Evolutionary conservation across 30 jellyfish, hydroid and myxozoan species (phyloP).

Genomic region (Turritopsis dohrnii): DNA sequence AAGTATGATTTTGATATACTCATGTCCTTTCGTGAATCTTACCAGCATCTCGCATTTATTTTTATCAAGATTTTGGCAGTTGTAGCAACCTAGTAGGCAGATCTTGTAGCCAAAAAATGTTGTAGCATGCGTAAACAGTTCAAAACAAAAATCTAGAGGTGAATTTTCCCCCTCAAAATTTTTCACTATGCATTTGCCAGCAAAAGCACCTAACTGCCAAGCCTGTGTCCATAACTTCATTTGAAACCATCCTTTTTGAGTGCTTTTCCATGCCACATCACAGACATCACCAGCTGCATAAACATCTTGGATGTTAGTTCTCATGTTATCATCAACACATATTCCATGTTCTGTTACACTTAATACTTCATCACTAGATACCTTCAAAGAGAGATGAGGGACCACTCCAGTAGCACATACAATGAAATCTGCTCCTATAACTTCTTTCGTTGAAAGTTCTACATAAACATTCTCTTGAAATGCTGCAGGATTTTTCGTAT

Average conservation of each 20-base stretch:
- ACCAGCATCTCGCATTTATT: constrained; percentile 50
- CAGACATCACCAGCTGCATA: constrained; percentile 95
- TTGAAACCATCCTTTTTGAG: constrained; percentile 75
- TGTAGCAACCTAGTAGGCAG: constrained; percentile 69
- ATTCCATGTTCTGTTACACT: constrained; percentile 53
- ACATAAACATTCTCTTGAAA: constrained; percentile 36
- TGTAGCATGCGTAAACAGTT: constrained; percentile 86
- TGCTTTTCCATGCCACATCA: constrained; percentile 45
- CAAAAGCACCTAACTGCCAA: constrained; percentile 75
- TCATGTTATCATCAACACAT: constrained; percentile 72
- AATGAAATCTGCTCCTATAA: constrained; percentile 63
- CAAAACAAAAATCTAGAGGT: constrained; percentile 80
- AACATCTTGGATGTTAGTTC: constrained; percentile 57
- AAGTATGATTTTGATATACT: constrained; percentile 68
- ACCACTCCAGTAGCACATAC: constrained; percentile 81
- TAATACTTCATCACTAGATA: constrained; percentile 14
- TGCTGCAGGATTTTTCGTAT: neutral
- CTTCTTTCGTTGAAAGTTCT: constrained; percentile 52
- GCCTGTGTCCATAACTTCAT: constrained; percentile 99
- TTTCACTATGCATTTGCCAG: constrained; percentile 71
- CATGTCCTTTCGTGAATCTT: constrained; percentile 67
- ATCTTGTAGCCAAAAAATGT: constrained; percentile 84
- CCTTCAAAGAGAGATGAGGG: constrained; percentile 40
- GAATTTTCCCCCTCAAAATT: constrained; percentile 32
- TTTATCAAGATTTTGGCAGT: constrained; percentile 56